Base-by-base conservation (phyloP, 2,888 invertebrate species). In the Serripes groenlandicus region DNA sequence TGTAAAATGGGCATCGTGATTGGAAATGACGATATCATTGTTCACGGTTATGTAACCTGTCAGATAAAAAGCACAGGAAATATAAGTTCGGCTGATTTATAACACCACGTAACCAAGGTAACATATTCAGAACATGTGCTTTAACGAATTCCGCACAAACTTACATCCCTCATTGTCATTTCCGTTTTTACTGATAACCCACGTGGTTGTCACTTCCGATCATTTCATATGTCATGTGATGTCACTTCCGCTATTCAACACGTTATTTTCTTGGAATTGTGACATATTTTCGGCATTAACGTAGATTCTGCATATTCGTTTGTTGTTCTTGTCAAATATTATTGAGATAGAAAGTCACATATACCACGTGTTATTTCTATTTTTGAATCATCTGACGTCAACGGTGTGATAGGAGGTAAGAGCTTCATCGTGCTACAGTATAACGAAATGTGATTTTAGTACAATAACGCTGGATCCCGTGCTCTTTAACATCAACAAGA, bases 41-140 rank as follows among this genome's bases (percentile, higher is more conserved):
- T n/a, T n/a, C n/a, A n/a, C 15, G 21, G 49, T 3, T 21, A 49
- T 56, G 56, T 23, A 56, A 1, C n/a, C 23, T 56, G 56, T 56
- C 56, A 56, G 56, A 15, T 23, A 56, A 11, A 23, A 23, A 56
- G 23, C n/a, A 11, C 9, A 28, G n/a, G 28, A 26, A 23, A 42
- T 2, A 42, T 66, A 42, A 66, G 23, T 42, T 42, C 35, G 37
- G 3, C 26, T 66, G 66, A 66, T 66, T 66, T 66, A 42, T 66
- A 66, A 66, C 42, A 66, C 66, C 42, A n/a, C 18, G 42, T 66
- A 28, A 35, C 66, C 66, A 26, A 26, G 66, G 66, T 42, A 42
- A 66, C 42, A 66, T 23, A 66, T 66, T 66, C 66, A 26, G 23
- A 66, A 66, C 66, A 66, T 42, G 35, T 42, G 37, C 66, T 66